Evolutionary conservation across 2,888 invertebrate genomes (phyloP), one percentile per base, ranked within the genome.

Genomic region (Gandaritis pyraliata): DNA sequence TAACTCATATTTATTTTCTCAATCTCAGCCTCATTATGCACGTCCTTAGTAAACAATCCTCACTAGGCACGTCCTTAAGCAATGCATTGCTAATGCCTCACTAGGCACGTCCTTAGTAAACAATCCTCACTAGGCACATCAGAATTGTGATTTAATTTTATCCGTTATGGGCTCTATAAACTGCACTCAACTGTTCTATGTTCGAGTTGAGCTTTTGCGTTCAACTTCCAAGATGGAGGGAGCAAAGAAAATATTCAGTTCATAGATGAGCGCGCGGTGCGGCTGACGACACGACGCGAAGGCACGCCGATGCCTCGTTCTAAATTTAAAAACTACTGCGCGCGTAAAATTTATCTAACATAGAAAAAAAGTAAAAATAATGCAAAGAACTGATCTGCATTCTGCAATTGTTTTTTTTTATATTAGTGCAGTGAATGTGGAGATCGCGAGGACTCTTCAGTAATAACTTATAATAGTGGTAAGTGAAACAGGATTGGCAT

Each of bases 171-270:
- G 36, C 48, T 61, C n/a, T 61, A 16, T 41, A 41, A 55, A 54
- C 43, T 60, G 51, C 39, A 53, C 18, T 39, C 23, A 48, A 43
- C 29, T 41, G 46, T 59, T 63, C 58, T 65, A 61, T 57, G 58
- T 53, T 39, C 33, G 56, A 65, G 57, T 39, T 29, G 56, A 65
- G 57, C 68, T 63, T 65, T 63, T 51, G 53, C 62, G 61, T 56
- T 30, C 55, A 63, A 63, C 60, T 61, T 58, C 43, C 58, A 63
- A 63, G 58, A 63, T 65, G 69, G 68, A 58, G 69, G 70, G 65
- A 68, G 76, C 69, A 55, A 82, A 78, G 77, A 82, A 82, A 81
- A 78, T 72, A 82, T 75, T 85, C 86, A 89, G 89, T 88, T 72
- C 78, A 79, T 81, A 86, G 81, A 82, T 66, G 77, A 80, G 73